Evolutionary conservation across 2,888 invertebrate species (phyloP).

Genomic region (Leptinotarsa haldemani): DNA sequence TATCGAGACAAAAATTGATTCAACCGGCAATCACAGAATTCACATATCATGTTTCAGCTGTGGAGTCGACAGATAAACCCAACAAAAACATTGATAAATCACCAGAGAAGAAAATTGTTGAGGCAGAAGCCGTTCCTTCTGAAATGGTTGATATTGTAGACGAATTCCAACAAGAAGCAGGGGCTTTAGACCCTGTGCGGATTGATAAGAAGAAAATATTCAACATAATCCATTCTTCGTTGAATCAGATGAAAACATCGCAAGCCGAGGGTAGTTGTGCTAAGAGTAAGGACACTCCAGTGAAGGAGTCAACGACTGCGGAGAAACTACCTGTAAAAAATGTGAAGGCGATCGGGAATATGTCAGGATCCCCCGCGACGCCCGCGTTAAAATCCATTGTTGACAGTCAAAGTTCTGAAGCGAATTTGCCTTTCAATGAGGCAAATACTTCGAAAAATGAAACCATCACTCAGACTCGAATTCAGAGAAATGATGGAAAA

Average conservation of each 20-base stretch:
- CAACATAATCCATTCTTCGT: conserved; percentile 56
- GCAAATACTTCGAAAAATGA: not conserved
- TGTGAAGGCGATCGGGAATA: conserved; percentile 5
- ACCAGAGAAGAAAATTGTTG: conserved; percentile 23
- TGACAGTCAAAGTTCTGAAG: not conserved
- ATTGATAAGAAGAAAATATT: conserved; percentile 51
- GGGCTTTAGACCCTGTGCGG: conserved; percentile 31
- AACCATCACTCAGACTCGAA: not conserved
- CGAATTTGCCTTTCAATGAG: not conserved
- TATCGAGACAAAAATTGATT: conserved; percentile 12
- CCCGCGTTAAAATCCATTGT: not conserved
- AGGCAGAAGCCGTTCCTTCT: not conserved
- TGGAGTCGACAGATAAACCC: not conserved
- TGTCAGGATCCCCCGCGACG: not conserved
- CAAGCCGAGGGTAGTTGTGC: not conserved
- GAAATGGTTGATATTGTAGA: conserved; percentile 22
- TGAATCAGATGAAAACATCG: conserved; percentile 33
- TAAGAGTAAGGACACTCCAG: not conserved
- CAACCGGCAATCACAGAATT: conserved; percentile 18
- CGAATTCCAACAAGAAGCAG: conserved; percentile 23
- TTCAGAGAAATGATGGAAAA: not conserved
- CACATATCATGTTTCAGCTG: not conserved
- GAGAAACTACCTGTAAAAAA: not conserved
- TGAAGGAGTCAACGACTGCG: not conserved
- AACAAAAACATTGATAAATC: conserved; percentile 22